A percentile compares a stretch with the other conserved stretches of the same genome.
Conservation (phyloP, 2,888 invertebrate genomes). For the Nemotelus nigrinus region DNA sequence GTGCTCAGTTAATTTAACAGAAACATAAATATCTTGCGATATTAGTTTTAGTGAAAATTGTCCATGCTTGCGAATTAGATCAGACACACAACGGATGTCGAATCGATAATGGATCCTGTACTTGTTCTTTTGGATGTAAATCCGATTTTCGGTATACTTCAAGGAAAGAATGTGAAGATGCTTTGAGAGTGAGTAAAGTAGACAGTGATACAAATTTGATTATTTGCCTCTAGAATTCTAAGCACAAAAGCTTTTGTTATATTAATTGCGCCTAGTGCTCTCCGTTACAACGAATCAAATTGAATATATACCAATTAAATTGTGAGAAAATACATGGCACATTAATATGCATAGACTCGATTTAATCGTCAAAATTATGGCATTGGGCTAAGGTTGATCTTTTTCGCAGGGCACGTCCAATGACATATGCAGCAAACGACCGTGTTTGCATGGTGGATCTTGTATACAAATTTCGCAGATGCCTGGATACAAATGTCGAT, state of each 20-base stretch:
- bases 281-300: no score
- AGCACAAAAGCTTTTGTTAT: no score
- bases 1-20: not conserved
- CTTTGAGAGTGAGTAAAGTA: slow-evolving; percentile 67
- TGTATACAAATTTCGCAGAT: slow-evolving; percentile 71
- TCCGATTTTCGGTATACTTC: slow-evolving; percentile 70
- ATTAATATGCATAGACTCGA: no score
- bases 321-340: no score
- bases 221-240: not conserved
- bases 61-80: slow-evolving; percentile 62
- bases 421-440: slow-evolving; percentile 71
- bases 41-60: slow-evolving; percentile 28
- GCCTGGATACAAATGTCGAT: slow-evolving; percentile 71
- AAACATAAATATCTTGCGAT: not conserved
- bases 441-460: slow-evolving; percentile 70
- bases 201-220: slow-evolving; percentile 12
- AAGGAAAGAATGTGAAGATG: slow-evolving; percentile 69
- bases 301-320: no score
- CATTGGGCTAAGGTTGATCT: not conserved
- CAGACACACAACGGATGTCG: slow-evolving; percentile 70
- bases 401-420: slow-evolving; percentile 62
- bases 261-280: no score
- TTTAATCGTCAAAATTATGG: no score
- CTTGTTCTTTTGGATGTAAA: slow-evolving; percentile 71
- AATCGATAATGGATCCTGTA: slow-evolving; percentile 69